Base-by-base conservation (phyloP, 2,113 vertebrate species). In the Trichomycterus rosablanca region DNA sequence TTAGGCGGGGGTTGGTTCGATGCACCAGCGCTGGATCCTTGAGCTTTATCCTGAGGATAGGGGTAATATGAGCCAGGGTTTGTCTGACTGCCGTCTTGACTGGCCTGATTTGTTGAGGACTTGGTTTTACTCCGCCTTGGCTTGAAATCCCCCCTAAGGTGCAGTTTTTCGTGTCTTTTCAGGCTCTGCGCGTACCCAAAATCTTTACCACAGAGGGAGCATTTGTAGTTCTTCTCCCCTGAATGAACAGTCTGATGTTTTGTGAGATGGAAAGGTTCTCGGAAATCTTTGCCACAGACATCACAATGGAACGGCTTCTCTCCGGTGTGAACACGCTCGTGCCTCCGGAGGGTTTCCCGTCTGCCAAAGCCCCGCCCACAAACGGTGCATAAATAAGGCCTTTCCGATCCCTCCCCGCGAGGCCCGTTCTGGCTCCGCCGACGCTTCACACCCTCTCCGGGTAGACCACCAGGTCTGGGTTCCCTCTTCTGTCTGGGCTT, bases 351-450 rank as follows among this genome's bases (percentile, higher is more conserved):
- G 3, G 84, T 81, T 50, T 85, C 80, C 0, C 80, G 82, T 49
- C 83, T 49, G 34, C 78, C 71, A 61, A 89, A 87, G 22, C 83
- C 80, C 7, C 92, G 91, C 57, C 86, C 77, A 30, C 94, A 97
- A 2, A 89, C 78, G 0, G 88, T 87, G 67, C 94, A 96, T 6
- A 86, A 85, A 63, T 93, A 94, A 6, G 92, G 94, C 60, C 89
- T 80, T 67, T 97, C 93, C 0, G 79, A 77, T 7, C 79, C 82
- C 6, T 79, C 80, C 0, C 84, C 83, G 0, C 78, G 73, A 4
- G 80, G 74, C 0, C 82, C 83, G 0, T 57, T 67, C 22, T 65
- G 68, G 24, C 76, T 80, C 23, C 84, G 70, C 23, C 85, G 70
- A 26, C 84, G 71, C 63, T 86, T 73, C 1, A 79, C 74, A 1